Base-by-base conservation (phyloP, 1,140 invertebrate species). In the Teleopsis dalmanni region DNA sequence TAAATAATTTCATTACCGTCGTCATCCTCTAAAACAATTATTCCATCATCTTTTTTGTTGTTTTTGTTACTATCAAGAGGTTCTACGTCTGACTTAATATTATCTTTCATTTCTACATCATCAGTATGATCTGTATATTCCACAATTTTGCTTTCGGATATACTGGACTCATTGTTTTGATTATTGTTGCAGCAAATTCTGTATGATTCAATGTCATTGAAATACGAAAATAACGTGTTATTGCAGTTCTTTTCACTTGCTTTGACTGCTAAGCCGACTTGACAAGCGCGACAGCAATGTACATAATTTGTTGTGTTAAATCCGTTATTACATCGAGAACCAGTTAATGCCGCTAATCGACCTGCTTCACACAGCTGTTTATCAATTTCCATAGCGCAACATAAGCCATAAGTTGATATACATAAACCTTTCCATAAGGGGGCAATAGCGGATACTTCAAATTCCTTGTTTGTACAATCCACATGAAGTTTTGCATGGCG, bases 181-280 rank as follows among this genome's bases (percentile, higher is more conserved):
- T 34, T 31, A 33, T 31, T 23, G 19, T 34, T 47, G 26, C 68
- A 71, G 26, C 68, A 71, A 33, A 58, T 37, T 4, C 50, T 50
- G 49, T 59, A 68, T 0, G 67, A 58, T 46, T 71, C 60, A 4
- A 68, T 65, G 21, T 57, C 51, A 3, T 48, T 48, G 33, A 68
- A 56, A 34, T 59, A 68, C 10, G 55, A 59, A 21, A 62, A 60
- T 13, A 65, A 26, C 0, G 57, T 48, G 40, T 63, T 59, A 29
- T 44, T 54, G 34, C 68, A 71, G 19, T 62, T 56, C 10, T 60
- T 59, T 26, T 57, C 53, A 35, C 59, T 63, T 1, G 61, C 63
- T 42, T 59, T 65, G 4, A 71, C 60, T 10, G 63, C 61, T 21
- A 71, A 33, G 2, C 68, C 67, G 25, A 70, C 58, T 52, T 70